These are phyloP conservation scores for Platalea minor DNA, from an alignment of 2,797 vertebrate species.

Conservation along the genomic window DNA sequence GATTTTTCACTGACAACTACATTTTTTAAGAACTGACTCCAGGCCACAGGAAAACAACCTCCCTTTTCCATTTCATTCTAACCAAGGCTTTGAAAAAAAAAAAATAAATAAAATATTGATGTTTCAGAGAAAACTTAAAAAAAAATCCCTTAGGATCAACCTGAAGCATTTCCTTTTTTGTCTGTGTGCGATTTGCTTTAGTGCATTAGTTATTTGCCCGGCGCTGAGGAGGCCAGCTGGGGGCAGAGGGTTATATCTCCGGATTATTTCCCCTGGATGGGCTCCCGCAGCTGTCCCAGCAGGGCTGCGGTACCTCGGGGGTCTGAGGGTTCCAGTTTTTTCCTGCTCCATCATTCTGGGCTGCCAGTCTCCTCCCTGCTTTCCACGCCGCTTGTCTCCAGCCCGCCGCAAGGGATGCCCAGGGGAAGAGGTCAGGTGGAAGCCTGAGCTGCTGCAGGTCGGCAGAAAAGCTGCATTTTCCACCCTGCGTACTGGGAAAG, in stretches of 20 bases:
- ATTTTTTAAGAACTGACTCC: not conserved
- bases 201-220: not conserved
- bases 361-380: not conserved
- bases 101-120: not conserved
- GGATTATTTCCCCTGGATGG: fast-evolving
- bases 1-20: not conserved
- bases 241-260: not conserved
- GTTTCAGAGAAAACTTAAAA: not conserved
- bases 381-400: not conserved
- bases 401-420: fast-evolving
- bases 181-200: not conserved
- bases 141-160: not conserved
- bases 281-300: not conserved
- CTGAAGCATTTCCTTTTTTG: not conserved
- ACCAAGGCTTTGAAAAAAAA: not conserved
- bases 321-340: not conserved
- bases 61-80: not conserved
- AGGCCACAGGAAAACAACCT: not conserved
- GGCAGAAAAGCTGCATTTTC: not conserved
- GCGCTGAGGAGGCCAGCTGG: not conserved
- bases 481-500: not conserved
- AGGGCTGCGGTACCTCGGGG: fast-evolving
- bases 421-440: not conserved
- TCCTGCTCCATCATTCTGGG: not conserved
- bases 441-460: not conserved